Conservation (phyloP, 2,797 vertebrate species). For the Sebastes kiyomatsui region DNA sequence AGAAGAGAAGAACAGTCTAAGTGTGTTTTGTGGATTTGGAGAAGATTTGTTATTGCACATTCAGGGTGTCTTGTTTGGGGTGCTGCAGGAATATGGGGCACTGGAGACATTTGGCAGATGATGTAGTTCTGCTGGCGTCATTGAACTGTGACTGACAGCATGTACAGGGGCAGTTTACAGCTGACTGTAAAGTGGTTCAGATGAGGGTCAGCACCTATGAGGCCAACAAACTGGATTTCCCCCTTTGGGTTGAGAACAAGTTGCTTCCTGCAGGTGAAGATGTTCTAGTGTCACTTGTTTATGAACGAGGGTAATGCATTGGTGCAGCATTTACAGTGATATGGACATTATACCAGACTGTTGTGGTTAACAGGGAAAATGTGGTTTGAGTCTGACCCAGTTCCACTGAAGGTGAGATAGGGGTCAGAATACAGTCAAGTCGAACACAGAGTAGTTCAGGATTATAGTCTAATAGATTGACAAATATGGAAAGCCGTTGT, state of each 20-base stretch:
- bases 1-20: background rate
- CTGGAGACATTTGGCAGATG: background rate
- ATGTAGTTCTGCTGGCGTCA: background rate
- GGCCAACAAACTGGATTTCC: background rate
- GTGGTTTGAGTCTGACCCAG: background rate
- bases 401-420: background rate
- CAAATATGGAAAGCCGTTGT: background rate
- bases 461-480: background rate
- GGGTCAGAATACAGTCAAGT: constrained; percentile 4
- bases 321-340: background rate
- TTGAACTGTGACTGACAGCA: background rate
- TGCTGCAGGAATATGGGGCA: background rate
- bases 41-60: background rate
- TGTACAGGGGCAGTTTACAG: background rate
- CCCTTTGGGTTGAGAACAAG: background rate
- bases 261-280: background rate
- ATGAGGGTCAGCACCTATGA: background rate
- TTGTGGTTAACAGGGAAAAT: background rate
- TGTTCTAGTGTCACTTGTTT: background rate
- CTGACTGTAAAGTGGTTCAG: background rate
- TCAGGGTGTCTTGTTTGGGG: background rate
- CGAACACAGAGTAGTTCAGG: background rate
- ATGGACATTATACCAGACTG: background rate
- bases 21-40: background rate
- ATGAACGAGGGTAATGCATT: background rate